Evolutionary conservation across 2,113 vertebrate species (phyloP).

Genomic region (Myanophis thanlyinensis): DNA sequence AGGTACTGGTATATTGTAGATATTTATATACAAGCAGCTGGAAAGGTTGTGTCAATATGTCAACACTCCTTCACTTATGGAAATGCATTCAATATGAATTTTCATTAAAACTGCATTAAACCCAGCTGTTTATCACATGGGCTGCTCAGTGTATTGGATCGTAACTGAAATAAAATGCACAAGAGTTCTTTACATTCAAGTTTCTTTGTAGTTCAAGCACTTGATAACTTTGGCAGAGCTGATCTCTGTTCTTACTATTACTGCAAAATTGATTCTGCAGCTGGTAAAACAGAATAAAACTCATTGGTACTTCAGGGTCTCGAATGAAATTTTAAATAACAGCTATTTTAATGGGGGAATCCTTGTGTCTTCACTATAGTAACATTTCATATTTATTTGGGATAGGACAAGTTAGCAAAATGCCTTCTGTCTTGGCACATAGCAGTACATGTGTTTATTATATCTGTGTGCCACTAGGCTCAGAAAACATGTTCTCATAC

Average conservation of each 20-base stretch:
- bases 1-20: not conserved
- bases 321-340: not conserved
- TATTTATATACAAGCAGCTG: not conserved
- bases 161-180: conserved; percentile 33
- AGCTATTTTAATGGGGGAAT: not conserved
- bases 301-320: not conserved
- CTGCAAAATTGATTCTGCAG: not conserved
- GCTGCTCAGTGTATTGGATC: conserved; percentile 12
- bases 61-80: not conserved
- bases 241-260: conserved; percentile 14
- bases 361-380: not conserved
- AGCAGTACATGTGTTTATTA: not conserved
- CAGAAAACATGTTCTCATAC: not conserved
- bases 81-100: not conserved
- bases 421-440: not conserved
- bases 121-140: conserved; percentile 17
- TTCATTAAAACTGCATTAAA: not conserved
- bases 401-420: not conserved
- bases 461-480: not conserved
- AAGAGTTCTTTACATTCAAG: conserved; percentile 19
- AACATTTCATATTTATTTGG: not conserved
- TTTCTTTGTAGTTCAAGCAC: not conserved
- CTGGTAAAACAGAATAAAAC: conserved; percentile 22
- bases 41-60: fast-evolving
- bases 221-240: not conserved